Percentiles rank a stretch among this genome's conserved stretches.
phyloP scores from a whole-genome alignment of 2,797 vertebrate species.

The Cichlasoma orientale region DNA sequence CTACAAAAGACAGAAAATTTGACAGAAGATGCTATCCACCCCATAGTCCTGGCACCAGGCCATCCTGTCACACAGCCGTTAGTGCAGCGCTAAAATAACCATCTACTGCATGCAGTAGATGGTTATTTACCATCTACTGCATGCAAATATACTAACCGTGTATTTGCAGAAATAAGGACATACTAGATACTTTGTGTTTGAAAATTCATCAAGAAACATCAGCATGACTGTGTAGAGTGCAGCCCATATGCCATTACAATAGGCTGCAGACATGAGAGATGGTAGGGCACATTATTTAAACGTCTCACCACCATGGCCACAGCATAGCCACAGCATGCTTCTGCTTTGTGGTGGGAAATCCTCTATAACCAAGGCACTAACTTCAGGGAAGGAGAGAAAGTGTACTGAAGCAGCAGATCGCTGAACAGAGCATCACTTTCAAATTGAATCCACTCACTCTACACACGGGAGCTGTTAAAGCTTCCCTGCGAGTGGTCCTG shows the following conservation, averaged over 20 bases:
- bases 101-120: too few relatives aligned
- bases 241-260: not conserved
- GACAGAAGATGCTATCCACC: too few relatives aligned
- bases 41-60: not conserved
- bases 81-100: too few relatives aligned
- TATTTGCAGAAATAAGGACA: not conserved
- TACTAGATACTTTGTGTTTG: not conserved
- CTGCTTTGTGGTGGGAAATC: not conserved
- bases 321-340: not conserved
- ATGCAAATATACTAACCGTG: too few relatives aligned
- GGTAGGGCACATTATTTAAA: not conserved
- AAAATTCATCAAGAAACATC: not conserved
- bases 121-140: too few relatives aligned
- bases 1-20: too few relatives aligned
- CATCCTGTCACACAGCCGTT: too few relatives aligned
- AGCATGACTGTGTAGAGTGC: not conserved
- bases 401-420: too few relatives aligned
- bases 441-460: too few relatives aligned
- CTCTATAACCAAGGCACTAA: not conserved
- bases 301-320: too few relatives aligned
- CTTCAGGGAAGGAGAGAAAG: too few relatives aligned
- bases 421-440: too few relatives aligned
- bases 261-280: not conserved
- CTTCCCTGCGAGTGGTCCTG: not conserved
- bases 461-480: not conserved